phyloP scores from a whole-genome alignment of 1,140 invertebrate species.

The Bombus picipes region DNA sequence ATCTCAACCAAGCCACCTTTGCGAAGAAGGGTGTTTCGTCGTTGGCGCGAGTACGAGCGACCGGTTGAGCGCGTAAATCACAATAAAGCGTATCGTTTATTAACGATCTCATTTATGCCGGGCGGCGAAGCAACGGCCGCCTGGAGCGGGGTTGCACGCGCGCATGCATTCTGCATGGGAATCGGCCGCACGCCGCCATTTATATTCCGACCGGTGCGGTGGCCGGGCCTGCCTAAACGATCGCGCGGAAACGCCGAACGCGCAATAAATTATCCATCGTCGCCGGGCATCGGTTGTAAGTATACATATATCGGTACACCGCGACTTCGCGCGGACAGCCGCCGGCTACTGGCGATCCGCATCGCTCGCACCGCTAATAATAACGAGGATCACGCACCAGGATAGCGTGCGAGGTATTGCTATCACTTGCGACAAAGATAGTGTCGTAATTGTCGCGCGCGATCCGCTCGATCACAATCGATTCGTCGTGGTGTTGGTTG shows the following conservation, averaged over 20 bases:
- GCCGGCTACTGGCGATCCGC: slow-evolving; percentile 8
- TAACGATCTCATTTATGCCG: slow-evolving; percentile 59
- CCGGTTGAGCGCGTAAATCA: slow-evolving; percentile 48
- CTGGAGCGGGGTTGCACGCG: slow-evolving; percentile 30
- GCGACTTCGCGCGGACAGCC: slow-evolving; percentile 15
- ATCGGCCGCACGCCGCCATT: slow-evolving; percentile 49
- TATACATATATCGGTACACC: neutral
- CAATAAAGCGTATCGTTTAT: slow-evolving; percentile 64
- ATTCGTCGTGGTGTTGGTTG: neutral
- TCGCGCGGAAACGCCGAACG: slow-evolving; percentile 53
- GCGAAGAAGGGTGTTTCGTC: too few species aligned
- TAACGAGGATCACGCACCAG: slow-evolving; percentile 23
- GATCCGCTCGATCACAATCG: slow-evolving; percentile 19
- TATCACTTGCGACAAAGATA: neutral
- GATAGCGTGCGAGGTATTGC: neutral
- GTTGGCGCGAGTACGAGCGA: neutral
- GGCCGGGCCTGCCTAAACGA: slow-evolving; percentile 53
- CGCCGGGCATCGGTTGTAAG: slow-evolving; percentile 3
- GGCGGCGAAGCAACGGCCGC: slow-evolving; percentile 14
- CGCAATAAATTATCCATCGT: slow-evolving; percentile 64
- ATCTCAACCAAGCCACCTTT: too few species aligned
- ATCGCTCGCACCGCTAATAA: slow-evolving; percentile 2
- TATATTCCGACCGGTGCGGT: slow-evolving; percentile 48
- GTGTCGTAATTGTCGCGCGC: slow-evolving; percentile 21
- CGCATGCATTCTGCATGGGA: slow-evolving; percentile 55